Conservation (phyloP, 2,113 vertebrate species). For the Vulpes lagopus region DNA sequence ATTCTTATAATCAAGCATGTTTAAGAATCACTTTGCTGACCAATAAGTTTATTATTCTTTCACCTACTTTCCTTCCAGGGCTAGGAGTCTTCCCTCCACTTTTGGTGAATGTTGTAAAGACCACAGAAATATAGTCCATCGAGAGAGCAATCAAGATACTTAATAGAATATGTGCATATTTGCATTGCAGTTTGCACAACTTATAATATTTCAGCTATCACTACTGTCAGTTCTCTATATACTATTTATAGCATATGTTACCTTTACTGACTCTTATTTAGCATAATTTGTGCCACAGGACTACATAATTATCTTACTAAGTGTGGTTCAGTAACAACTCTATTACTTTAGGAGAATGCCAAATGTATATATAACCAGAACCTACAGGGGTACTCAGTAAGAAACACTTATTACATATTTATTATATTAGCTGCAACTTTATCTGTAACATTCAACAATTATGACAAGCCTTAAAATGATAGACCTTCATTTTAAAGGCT, state of each 20-base stretch:
- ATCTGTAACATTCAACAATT: background rate
- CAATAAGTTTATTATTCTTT: background rate
- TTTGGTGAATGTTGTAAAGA: background rate
- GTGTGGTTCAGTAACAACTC: background rate
- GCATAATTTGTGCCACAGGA: background rate
- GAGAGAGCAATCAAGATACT: background rate
- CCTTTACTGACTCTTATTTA: background rate
- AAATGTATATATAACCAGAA: background rate
- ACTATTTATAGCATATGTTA: background rate
- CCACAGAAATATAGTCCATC: background rate
- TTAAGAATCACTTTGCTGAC: background rate
- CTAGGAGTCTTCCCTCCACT: background rate
- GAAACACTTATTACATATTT: background rate
- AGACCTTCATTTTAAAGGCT: slow-evolving; percentile 16
- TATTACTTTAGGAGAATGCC: slow-evolving; percentile 14
- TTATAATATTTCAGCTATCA: background rate
- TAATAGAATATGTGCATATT: background rate
- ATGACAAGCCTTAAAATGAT: background rate
- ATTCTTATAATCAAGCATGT: background rate
- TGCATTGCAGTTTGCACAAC: background rate
- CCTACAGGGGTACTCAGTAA: background rate
- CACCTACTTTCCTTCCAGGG: background rate
- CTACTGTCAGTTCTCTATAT: background rate
- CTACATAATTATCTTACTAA: slow-evolving; percentile 24
- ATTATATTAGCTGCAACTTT: background rate